These are phyloP conservation scores for Onychomys torridus DNA, from an alignment of 2,797 vertebrate species.

Conservation along the genomic window DNA sequence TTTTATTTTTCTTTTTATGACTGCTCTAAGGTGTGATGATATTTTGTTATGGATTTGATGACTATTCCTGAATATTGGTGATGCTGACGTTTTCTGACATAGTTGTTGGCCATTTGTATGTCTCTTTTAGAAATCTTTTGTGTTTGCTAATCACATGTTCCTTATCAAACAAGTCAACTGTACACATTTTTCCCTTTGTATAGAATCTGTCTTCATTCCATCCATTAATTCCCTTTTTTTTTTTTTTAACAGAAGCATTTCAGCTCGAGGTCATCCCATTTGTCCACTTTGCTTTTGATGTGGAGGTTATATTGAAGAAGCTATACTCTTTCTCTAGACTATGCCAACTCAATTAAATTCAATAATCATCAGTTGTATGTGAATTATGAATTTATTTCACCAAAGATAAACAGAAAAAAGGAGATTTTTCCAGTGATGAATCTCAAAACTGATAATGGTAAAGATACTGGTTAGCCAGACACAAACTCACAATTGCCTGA, in stretches of 20 bases:
- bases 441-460: background rate
- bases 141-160: background rate
- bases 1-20: background rate
- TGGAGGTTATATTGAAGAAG: background rate
- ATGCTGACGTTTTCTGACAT: background rate
- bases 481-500: accelerated
- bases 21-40: background rate
- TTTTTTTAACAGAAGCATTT: background rate
- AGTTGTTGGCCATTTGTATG: background rate
- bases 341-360: background rate
- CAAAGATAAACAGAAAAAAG: background rate
- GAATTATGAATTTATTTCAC: background rate
- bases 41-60: background rate
- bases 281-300: background rate
- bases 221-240: background rate
- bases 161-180: background rate
- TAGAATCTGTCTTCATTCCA: background rate
- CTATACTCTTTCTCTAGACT: background rate
- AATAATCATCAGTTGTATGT: background rate
- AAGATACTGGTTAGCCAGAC: background rate
- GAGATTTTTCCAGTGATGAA: background rate
- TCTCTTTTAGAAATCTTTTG: background rate
- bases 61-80: background rate
- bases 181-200: background rate
- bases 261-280: background rate